These are phyloP conservation scores for Dynastes maya DNA, from an alignment of 2,888 invertebrate species.

Conservation along the genomic window DNA sequence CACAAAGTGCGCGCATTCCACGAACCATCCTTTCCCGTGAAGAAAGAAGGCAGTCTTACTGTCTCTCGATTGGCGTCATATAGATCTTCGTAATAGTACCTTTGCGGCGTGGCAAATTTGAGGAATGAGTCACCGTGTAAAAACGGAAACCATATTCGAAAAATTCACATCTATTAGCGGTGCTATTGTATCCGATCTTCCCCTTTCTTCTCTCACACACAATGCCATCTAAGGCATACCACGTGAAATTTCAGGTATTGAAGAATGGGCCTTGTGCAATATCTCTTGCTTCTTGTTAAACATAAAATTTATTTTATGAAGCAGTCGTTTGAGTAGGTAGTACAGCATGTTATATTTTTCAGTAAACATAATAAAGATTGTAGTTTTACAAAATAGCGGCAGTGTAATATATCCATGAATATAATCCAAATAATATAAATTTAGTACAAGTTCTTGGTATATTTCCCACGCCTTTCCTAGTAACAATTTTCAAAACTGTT, in stretches of 20 bases:
- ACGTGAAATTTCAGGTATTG: not conserved
- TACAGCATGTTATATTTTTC: too few species aligned
- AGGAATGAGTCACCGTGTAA: conserved; percentile 25
- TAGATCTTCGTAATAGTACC: conserved; percentile 25
- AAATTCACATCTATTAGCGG: not conserved
- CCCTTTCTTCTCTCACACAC: not conserved
- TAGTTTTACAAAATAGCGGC: too few species aligned
- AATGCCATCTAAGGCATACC: not conserved
- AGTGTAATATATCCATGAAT: too few species aligned
- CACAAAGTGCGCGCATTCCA: conserved; percentile 37
- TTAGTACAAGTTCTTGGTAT: too few species aligned
- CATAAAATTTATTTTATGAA: too few species aligned
- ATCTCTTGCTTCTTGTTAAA: too few species aligned
- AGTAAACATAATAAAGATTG: too few species aligned
- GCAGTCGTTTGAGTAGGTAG: too few species aligned
- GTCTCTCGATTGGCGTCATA: conserved; percentile 33
- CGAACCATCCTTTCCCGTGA: not conserved
- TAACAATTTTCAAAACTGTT: too few species aligned
- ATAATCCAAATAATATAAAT: too few species aligned
- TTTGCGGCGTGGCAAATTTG: conserved; percentile 27
- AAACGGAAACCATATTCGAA: conserved; percentile 15
- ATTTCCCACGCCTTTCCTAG: too few species aligned
- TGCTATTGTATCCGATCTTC: not conserved
- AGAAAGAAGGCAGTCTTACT: conserved; percentile 20
- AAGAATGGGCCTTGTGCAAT: too few species aligned